Evolutionary conservation across 2,888 invertebrate species (phyloP), one percentile per base, ranked within the genome.

Genomic region (Synergus japonicus): DNA sequence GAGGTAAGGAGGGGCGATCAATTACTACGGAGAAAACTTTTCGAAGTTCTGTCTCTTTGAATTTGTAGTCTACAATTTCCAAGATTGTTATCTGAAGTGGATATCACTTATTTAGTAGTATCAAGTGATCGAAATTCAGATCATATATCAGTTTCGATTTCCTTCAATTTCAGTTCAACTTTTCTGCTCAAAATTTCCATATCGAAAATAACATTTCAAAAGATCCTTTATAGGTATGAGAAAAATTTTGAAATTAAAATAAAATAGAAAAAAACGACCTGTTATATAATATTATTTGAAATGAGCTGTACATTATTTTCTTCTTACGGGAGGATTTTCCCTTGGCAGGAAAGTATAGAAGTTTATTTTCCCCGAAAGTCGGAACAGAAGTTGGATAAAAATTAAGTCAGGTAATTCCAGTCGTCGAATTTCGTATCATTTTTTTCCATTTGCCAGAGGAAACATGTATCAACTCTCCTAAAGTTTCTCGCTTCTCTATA

Each of bases 11-110:
- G 10, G 37, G 10, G 4, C n/a, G n/a, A 73, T 73, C 73, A 54
- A 73, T 73, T 73, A 73, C 37, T 54, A n/a, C 54, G 1, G 29
- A 22, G 22, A 67, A 10, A 73, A 54, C 37, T 29, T 54, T 69
- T 15, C 10, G 12, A 54, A 29, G 15, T 9, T 54, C 15, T 37
- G 1, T 9, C 18, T 10, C 13, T 60, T 10, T 22, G 29, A 13
- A 22, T 13, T 22, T 22, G 22, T 1, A 60, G 4, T 60, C 22
- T 22, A 5, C 4, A 22, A 12, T 60, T 60, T 12, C 12, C 12
- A 12, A 22, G 60, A 22, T 60, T 60, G 18, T 22, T 9, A 60
- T 4, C 1, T 22, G 10, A 18, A 12, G 12, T 18, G 12, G 18
- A 60, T 22, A 22, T 60, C 5, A 22, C 12, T 5, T 29, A 60